Evolutionary conservation across 2,797 vertebrate species (phyloP), one percentile per base, ranked within the genome.

Genomic region (Lepidocolaptes lacrymiger): DNA sequence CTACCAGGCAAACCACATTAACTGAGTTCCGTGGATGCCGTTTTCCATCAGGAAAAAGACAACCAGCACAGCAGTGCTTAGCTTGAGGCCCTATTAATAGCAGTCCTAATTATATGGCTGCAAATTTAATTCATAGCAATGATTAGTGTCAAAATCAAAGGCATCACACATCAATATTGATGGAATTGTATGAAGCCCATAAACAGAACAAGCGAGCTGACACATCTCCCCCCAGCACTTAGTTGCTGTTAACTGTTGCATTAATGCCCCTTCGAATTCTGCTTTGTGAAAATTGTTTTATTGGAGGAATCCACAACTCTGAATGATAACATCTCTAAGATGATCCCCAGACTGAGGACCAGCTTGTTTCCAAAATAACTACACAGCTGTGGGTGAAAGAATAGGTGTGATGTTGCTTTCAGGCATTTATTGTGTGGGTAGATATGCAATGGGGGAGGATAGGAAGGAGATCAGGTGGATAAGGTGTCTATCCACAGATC

Each of bases 121-220:
- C 96, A 98, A 96, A 98, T 97, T 97, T 98, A 97, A 98, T 97
- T 98, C 97, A 82, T 97, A 97, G 97, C 97, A 94, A 98, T 97
- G 97, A 97, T 97, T 97, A 97, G 96, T 97, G 97, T 98, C 97
- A 97, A 95, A 98, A 98, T 97, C 97, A 97, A 97, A 98, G 97
- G 94, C 97, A 97, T 97, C 97, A 97, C 95, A 49, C 97, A 98
- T 97, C 97, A 98, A 98, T 98, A 98, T 98, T 98, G 97, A 97
- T 97, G 92, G 97, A 95, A 97, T 94, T 96, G 96, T 83, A 82
- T 91, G 93, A 92, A 95, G 88, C 86, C 96, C 96, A 92, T 97
- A 97, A 97, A 97, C 97, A 97, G 96, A 96, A 90, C 91, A 91
- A 96, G 97, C 74, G 78, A 93, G 82, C 8, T 7, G 44, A 91